Evolutionary conservation across 2,797 vertebrate genomes (phyloP).

Genomic region (Ctenopoma multispine): DNA sequence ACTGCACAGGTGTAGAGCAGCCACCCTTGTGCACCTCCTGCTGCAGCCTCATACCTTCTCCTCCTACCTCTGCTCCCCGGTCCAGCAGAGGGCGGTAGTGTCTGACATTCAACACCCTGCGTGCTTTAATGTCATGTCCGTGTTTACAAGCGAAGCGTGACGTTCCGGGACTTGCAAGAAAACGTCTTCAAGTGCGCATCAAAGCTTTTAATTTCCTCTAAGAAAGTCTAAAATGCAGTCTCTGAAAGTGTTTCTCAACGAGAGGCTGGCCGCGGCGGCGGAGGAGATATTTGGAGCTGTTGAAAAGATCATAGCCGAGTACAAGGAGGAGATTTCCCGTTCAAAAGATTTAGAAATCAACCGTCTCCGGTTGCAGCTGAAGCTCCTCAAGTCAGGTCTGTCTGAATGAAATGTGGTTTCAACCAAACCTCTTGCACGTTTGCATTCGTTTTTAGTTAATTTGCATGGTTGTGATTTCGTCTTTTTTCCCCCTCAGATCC

Average conservation of each 20-base stretch:
- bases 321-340: conserved; percentile 76
- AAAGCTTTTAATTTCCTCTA: rapidly evolving
- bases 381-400: conserved; percentile 74
- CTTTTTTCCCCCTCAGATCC: conserved; percentile 38
- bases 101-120: rapidly evolving
- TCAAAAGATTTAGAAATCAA: conserved; percentile 78
- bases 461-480: background rate
- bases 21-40: too few species aligned
- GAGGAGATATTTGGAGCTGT: conserved; percentile 79
- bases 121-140: conserved; percentile 57
- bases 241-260: conserved; percentile 71
- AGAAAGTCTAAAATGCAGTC: conserved; percentile 54
- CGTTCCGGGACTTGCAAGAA: conserved; percentile 56
- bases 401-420: conserved; percentile 11
- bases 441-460: background rate
- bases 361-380: conserved; percentile 75
- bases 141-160: conserved; percentile 82
- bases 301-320: conserved; percentile 74
- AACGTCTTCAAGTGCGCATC: conserved; percentile 5
- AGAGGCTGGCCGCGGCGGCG: conserved; percentile 70
- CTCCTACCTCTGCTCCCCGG: conserved; percentile 17
- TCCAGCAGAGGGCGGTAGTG: conserved; percentile 56
- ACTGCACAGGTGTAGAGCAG: too few species aligned
- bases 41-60: too few species aligned
- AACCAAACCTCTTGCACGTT: background rate